These are phyloP conservation scores for Austrofundulus limnaeus DNA, from an alignment of 2,113 vertebrate species.

Conservation along the genomic window DNA sequence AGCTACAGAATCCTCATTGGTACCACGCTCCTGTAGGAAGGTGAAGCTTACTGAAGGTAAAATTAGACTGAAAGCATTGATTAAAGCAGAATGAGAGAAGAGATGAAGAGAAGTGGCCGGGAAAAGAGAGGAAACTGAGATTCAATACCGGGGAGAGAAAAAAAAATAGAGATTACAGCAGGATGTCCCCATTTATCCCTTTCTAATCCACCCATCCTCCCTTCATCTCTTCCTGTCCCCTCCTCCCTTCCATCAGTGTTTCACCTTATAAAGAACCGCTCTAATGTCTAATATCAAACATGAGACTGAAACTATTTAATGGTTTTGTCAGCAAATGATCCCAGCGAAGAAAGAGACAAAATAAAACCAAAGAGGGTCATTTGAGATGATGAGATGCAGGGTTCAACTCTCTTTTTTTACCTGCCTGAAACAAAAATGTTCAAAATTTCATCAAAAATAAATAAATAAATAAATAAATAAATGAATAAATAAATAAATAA, in stretches of 20 bases:
- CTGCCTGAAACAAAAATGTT: too few relatives aligned
- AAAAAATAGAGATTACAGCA: slow-evolving; percentile 70
- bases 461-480: too few relatives aligned
- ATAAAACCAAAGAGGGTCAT: slow-evolving; percentile 20
- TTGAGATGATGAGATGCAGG: slow-evolving; percentile 1
- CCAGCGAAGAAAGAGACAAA: background rate
- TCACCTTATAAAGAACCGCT: slow-evolving; percentile 59
- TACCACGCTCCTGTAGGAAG: slow-evolving; percentile 26
- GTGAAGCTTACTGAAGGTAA: slow-evolving; percentile 24
- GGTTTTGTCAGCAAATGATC: background rate
- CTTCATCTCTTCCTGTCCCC: slow-evolving; percentile 41
- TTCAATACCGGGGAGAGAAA: slow-evolving; percentile 33
- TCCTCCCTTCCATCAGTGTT: slow-evolving; percentile 15
- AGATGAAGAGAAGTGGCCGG: slow-evolving; percentile 3
- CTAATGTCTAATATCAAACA: slow-evolving; percentile 66
- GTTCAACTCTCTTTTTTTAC: too few relatives aligned
- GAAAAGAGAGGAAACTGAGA: slow-evolving; percentile 41
- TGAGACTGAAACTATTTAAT: slow-evolving; percentile 15
- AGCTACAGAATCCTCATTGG: slow-evolving; percentile 39
- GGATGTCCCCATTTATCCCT: slow-evolving; percentile 73
- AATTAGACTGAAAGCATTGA: slow-evolving; percentile 46
- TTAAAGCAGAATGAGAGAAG: slow-evolving; percentile 24
- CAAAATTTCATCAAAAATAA: too few relatives aligned
- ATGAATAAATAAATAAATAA: too few relatives aligned
- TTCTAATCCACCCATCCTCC: slow-evolving; percentile 72